phyloP scores from a whole-genome alignment of 1,140 invertebrate species.

The Heliconius hewitsoni region DNA sequence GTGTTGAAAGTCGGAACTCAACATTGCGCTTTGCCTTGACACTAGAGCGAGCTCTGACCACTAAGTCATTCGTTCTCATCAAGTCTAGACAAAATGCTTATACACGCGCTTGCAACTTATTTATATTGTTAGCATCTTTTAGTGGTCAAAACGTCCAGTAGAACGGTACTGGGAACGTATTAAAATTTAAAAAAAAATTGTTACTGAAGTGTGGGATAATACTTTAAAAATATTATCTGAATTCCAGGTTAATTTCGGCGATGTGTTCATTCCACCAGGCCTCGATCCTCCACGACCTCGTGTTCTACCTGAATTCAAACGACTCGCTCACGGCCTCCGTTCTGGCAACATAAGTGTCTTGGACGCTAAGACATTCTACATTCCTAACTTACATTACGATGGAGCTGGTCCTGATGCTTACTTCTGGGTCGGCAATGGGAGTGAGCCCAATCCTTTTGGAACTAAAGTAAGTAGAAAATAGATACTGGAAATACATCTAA shows the following conservation, averaged over 20 bases:
- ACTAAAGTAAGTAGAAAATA: constrained; percentile 84
- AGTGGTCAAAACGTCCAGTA: too few relatives aligned
- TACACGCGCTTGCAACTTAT: too few relatives aligned
- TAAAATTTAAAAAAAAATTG: too few relatives aligned
- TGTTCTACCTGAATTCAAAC: constrained; percentile 91
- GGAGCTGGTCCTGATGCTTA: constrained; percentile 94
- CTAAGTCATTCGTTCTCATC: too few relatives aligned
- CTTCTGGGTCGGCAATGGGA: constrained; percentile 95
- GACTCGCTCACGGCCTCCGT: constrained; percentile 91
- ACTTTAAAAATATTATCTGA: neutral
- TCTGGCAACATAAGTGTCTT: constrained; percentile 95
- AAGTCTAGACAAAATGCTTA: too few relatives aligned
- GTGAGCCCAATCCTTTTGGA: constrained; percentile 90
- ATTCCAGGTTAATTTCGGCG: constrained; percentile 91
- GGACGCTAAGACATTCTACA: constrained; percentile 95
- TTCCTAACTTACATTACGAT: constrained; percentile 95
- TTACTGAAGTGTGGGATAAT: too few relatives aligned
- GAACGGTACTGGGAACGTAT: too few relatives aligned
- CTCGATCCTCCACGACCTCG: constrained; percentile 88
- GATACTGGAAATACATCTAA: too few relatives aligned
- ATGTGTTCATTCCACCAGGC: constrained; percentile 88
- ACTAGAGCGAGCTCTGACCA: too few relatives aligned
- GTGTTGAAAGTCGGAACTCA: too few relatives aligned
- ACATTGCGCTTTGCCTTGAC: too few relatives aligned
- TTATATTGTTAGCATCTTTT: too few relatives aligned